Evolutionary conservation across 2,113 vertebrate genomes (phyloP), one percentile per base, ranked within the genome.

Genomic region (Tachysurus vachellii): DNA sequence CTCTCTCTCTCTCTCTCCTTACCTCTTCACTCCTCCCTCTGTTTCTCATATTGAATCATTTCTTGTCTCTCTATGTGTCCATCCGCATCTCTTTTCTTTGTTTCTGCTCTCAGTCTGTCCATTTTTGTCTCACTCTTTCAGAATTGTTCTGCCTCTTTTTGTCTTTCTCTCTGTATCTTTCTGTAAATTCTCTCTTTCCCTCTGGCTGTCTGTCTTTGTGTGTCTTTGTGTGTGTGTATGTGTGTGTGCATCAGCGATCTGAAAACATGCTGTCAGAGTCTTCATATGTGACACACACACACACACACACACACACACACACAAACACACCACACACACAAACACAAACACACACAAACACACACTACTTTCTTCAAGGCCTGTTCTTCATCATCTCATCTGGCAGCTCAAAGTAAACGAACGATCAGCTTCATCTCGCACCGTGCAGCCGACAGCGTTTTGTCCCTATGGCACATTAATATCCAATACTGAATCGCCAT

Each of bases 391-490:
- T 82, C 80, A 75, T 87, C 68, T 75, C 80, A 82, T 87, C 79
- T 59, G 66, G 50, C 85, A 82, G 85, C 85, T 75, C 85, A 87
- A 82, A 87, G 66, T 57, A 62, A 87, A 87, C 80, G 36, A 82
- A 62, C 66, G 66, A 73, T 87, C 54, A 26, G 71, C 68, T 80
- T 82, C 85, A 86, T 82, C 85, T 57, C 28, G 56, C 85, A 61
- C 79, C 8, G n/a, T n/a, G 42, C 66, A 16, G 66, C 79, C 79
- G 42, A 26, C 53, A 70, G 85, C 54, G 19, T 66, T 86, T 82
- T 59, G 64, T 47, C 57, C 64, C 71, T 59, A 56, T 64, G 56
- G 77, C 85, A 79, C 79, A 86, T 86, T 86, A 86, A 71, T 82
- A 86, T 82, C 85, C 53, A 71, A 82, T 71, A 86, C 85, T 73